Evolutionary conservation across 2,113 vertebrate genomes (phyloP).

Genomic region (Tragelaphus scriptus): DNA sequence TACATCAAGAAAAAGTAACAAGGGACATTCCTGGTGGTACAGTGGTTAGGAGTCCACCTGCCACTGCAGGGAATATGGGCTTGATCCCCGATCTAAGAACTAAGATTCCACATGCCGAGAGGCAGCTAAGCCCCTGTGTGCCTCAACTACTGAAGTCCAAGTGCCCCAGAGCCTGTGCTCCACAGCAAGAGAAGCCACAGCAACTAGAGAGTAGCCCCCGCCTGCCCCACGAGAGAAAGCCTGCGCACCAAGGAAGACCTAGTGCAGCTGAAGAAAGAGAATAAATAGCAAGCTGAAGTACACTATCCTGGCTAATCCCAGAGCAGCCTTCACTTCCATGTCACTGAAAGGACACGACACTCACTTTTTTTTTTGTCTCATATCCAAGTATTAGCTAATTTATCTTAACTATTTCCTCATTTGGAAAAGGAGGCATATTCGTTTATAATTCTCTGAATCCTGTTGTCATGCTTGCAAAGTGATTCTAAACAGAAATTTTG

Average conservation of each 20-base stretch:
- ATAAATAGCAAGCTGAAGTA: not conserved
- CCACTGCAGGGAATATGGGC: not conserved
- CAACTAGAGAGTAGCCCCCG: not conserved
- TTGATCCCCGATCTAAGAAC: not conserved
- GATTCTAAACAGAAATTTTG: not conserved
- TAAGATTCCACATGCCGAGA: not conserved
- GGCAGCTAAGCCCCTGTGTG: not conserved
- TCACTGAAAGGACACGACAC: not conserved
- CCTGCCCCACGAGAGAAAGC: not conserved
- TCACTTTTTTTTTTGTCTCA: not conserved
- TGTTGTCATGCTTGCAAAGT: not conserved
- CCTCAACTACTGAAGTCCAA: not conserved
- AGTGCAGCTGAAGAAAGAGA: not conserved
- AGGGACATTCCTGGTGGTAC: not conserved
- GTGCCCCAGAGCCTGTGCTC: not conserved
- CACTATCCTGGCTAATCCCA: not conserved
- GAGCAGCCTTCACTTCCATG: not conserved
- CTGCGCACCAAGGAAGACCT: not conserved
- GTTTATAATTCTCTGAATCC: not conserved
- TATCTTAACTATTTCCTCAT: not conserved
- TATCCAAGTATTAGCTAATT: not conserved
- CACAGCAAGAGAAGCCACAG: not conserved
- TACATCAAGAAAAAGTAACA: not conserved
- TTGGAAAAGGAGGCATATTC: not conserved
- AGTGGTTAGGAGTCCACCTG: not conserved